phyloP scores from a whole-genome alignment of 2,888 invertebrate genomes.

The Ichneumoninae sp. region DNA sequence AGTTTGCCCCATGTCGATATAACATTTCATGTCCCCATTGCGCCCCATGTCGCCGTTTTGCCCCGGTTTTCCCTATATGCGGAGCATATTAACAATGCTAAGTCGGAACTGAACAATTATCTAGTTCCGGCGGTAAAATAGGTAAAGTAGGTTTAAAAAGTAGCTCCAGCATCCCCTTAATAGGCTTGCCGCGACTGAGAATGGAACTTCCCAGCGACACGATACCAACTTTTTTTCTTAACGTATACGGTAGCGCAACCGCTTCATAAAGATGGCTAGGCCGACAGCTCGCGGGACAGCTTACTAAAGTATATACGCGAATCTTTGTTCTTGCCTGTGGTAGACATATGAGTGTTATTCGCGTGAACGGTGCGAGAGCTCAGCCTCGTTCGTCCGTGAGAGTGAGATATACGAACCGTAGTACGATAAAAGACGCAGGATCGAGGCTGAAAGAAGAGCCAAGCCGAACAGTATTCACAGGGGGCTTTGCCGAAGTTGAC shows the following conservation, averaged over 20 bases:
- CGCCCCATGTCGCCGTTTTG: no score
- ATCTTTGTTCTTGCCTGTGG: constrained; percentile 30
- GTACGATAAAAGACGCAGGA: constrained; percentile 12
- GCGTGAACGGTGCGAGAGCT: constrained; percentile 21
- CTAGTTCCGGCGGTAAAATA: no score
- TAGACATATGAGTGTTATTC: constrained; percentile 30
- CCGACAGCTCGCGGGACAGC: constrained; percentile 53
- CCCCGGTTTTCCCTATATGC: no score
- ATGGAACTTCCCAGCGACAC: constrained; percentile 27
- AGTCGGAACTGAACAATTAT: no score
- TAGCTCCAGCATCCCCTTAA: background rate
- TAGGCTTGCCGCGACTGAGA: constrained; percentile 23
- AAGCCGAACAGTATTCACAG: constrained; percentile 16
- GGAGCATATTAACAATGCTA: no score
- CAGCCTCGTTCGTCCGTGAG: constrained; percentile 32
- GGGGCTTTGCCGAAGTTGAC: background rate
- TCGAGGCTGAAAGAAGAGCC: constrained; percentile 43
- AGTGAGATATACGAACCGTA: constrained; percentile 11
- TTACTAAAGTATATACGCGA: constrained; percentile 55
- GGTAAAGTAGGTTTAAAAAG: no score
- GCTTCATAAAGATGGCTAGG: constrained; percentile 55
- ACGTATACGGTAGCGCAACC: constrained; percentile 58
- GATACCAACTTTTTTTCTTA: constrained; percentile 10
- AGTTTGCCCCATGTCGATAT: no score
- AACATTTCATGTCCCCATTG: no score